Conservation (phyloP, 35 echinoderm and acorn worm genomes). For the Ophioderma brevispina region DNA sequence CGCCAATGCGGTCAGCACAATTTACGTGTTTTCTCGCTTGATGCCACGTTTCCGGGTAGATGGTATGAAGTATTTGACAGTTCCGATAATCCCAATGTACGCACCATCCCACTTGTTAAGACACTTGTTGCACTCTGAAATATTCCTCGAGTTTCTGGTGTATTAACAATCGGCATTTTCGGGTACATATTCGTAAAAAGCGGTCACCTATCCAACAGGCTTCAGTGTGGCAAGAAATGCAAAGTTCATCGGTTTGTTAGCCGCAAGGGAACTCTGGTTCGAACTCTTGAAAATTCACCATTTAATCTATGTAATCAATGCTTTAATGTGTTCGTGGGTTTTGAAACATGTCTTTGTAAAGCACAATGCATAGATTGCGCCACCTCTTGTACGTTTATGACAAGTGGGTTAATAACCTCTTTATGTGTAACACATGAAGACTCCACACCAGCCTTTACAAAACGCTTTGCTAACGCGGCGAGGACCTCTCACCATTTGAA, state of each 20-base stretch:
- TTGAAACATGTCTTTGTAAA: neutral
- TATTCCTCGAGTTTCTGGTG: neutral
- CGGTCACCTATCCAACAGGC: neutral
- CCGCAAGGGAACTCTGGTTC: neutral
- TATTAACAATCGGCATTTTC: neutral
- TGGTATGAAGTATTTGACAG: neutral
- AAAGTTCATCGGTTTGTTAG: constrained; percentile 8
- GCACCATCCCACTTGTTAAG: neutral
- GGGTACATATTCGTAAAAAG: neutral
- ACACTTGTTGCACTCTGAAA: neutral
- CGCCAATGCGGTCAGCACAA: neutral
- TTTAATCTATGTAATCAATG: neutral
- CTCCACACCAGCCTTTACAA: constrained; percentile 1
- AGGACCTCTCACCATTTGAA: neutral
- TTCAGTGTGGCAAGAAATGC: neutral
- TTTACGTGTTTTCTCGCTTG: neutral
- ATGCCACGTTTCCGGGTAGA: neutral
- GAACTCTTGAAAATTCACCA: neutral
- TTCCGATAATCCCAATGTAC: neutral
- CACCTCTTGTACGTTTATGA: neutral
- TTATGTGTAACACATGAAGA: neutral
- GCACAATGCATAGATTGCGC: neutral
- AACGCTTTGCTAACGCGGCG: neutral
- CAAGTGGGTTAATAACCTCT: neutral
- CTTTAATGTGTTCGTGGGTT: neutral